These are phyloP conservation scores for Madoqua kirkii DNA, from an alignment of 2,113 vertebrate species.

Conservation along the genomic window DNA sequence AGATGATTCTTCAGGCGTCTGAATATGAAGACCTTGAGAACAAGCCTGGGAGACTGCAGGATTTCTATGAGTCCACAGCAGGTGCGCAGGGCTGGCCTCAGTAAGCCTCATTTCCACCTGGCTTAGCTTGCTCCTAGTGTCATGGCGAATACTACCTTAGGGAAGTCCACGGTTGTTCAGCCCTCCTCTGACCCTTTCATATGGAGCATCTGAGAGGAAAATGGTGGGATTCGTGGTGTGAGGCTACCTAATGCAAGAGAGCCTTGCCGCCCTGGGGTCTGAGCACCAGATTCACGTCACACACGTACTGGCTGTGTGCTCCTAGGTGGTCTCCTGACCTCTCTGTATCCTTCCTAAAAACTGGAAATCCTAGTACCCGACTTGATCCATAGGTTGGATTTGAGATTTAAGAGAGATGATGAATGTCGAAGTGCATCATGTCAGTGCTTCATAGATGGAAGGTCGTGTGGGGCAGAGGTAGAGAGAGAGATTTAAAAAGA, in stretches of 20 bases:
- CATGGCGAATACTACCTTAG: not conserved
- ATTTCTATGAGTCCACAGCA: conserved; percentile 93
- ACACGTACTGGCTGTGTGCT: not conserved
- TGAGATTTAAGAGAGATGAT: not conserved
- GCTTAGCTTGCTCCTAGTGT: not conserved
- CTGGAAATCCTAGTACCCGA: not conserved
- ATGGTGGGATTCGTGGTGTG: not conserved
- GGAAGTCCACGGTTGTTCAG: not conserved
- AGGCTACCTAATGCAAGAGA: not conserved
- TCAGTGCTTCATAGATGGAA: not conserved
- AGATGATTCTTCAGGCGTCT: conserved; percentile 97
- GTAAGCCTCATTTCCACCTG: not conserved
- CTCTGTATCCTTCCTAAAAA: not conserved
- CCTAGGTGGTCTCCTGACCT: not conserved
- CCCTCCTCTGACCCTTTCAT: not conserved
- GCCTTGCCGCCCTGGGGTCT: accelerated
- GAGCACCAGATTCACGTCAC: not conserved
- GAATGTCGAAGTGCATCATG: not conserved
- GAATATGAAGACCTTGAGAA: conserved; percentile 94
- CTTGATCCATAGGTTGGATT: not conserved
- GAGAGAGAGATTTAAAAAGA: not conserved
- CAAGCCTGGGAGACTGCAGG: conserved; percentile 90
- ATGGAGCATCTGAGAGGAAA: not conserved
- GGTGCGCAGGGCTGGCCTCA: conserved; percentile 73
- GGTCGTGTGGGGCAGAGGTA: not conserved